Base-by-base conservation (phyloP, 2,888 invertebrate genomes). In the Microdon myrmicae region DNA sequence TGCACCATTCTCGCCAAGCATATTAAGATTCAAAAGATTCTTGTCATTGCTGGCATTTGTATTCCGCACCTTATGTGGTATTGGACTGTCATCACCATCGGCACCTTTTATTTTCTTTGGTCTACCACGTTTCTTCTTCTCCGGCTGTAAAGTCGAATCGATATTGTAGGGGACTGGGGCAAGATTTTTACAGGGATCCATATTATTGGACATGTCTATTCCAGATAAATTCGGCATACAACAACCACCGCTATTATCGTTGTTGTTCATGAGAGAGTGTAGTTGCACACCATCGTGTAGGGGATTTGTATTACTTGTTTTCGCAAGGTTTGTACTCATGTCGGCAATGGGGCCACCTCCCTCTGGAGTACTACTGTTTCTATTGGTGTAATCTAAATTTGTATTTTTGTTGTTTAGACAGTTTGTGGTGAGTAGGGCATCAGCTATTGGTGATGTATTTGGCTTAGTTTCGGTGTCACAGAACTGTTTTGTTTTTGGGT, bases 101-200 rank as follows among this genome's bases (percentile, higher is more conserved):
- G 89, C 67, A 3, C 71, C 73, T 29, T 77, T 77, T 0, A 77
- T 70, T 79, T 93, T 93, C 82, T 92, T 92, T 59, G 93, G 92
- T n/a, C 92, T 82, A 1, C 93, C 93, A n/a, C 92, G 84, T 79
- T 92, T 92, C 83, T 93, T 93, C 81, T 92, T 92, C 34, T 89
- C 87, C 0, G 90, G 88, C 48, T 67, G 79, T 70, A 39, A 32
- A 49, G 68, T 8, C n/a, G 32, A 9, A 12, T 59, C 39, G 6
- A 47, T 10, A 25, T 20, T 31, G 19, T 53, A 53, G 4, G 45
- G 26, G 25, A 59, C 45, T 7, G 51, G 59, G 45, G 53, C 47
- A 9, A 32, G 20, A 10, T 26, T 51, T 28, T 45, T 61, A 16
- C 61, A 55, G 16, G 28, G 20, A 8, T 37, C 56, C 13, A 55